Evolutionary conservation across 2,797 vertebrate genomes (phyloP).

Genomic region (Enteromius anoplus): DNA sequence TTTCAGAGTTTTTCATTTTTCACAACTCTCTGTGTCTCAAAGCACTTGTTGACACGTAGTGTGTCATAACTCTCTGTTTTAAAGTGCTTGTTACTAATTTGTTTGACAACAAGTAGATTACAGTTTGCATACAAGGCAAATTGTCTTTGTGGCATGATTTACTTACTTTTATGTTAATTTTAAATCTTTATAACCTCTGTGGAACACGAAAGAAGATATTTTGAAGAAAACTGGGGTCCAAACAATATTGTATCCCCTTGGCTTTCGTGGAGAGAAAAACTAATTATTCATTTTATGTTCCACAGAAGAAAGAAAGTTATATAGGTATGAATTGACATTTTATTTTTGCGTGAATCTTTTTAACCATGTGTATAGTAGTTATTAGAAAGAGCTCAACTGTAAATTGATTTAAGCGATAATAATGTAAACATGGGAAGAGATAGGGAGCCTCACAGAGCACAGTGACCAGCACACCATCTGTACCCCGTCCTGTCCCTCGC

Average conservation of each 20-base stretch:
- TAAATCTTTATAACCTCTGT: not conserved
- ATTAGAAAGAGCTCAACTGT: not conserved
- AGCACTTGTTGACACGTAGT: too few relatives aligned
- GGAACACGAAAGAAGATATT: not conserved
- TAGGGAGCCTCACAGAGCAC: not conserved
- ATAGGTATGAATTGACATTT: not conserved
- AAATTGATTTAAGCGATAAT: not conserved
- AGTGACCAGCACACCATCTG: constrained; percentile 21
- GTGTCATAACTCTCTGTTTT: not conserved
- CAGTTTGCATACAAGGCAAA: not conserved
- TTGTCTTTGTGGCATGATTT: not conserved
- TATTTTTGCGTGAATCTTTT: not conserved
- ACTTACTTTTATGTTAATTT: not conserved
- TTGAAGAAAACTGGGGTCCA: not conserved
- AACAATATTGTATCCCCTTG: not conserved
- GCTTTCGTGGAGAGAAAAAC: not conserved
- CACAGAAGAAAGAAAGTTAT: not conserved
- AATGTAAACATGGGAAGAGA: not conserved
- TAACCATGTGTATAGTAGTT: not conserved
- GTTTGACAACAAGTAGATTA: not conserved
- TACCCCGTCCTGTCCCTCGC: not conserved
- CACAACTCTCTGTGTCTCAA: not conserved
- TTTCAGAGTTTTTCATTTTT: not conserved
- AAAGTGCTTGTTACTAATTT: not conserved
- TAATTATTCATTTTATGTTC: not conserved